Evolutionary conservation across 2,888 invertebrate species (phyloP).

Genomic region (Drosophila cracens): DNA sequence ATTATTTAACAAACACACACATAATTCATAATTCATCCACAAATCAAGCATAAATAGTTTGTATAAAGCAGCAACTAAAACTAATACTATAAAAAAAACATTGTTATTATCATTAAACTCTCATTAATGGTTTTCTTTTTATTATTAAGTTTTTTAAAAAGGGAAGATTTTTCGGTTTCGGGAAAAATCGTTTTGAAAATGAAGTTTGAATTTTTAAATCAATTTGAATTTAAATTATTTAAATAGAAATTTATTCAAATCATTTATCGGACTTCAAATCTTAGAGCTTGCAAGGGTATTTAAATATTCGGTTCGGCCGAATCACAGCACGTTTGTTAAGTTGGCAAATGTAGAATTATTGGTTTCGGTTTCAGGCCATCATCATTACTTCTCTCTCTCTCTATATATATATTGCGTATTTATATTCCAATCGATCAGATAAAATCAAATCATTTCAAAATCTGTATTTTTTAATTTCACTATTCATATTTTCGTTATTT

Average conservation of each 20-base stretch:
- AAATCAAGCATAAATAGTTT: background rate
- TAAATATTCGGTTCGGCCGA: conserved; percentile 13
- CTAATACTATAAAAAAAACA: background rate
- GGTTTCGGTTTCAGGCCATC: conserved; percentile 17
- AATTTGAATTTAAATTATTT: background rate
- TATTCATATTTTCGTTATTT: background rate
- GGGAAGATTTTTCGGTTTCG: background rate
- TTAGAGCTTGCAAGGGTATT: conserved; percentile 23
- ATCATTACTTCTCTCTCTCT: background rate
- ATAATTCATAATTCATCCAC: background rate
- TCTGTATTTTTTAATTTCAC: background rate
- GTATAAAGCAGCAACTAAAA: background rate
- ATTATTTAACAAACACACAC: conserved; percentile 8
- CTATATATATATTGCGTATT: background rate
- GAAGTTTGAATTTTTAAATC: background rate
- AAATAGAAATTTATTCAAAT: background rate
- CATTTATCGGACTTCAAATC: background rate
- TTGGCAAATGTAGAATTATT: conserved; percentile 17
- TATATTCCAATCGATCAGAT: background rate
- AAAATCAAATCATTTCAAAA: background rate
- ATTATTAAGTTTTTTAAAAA: background rate
- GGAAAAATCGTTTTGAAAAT: background rate
- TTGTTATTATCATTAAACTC: background rate
- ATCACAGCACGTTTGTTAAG: background rate
- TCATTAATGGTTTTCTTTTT: background rate